Evolutionary conservation across 2,797 vertebrate species (phyloP), one percentile per base, ranked within the genome.

Genomic region (Cuculus canorus): DNA sequence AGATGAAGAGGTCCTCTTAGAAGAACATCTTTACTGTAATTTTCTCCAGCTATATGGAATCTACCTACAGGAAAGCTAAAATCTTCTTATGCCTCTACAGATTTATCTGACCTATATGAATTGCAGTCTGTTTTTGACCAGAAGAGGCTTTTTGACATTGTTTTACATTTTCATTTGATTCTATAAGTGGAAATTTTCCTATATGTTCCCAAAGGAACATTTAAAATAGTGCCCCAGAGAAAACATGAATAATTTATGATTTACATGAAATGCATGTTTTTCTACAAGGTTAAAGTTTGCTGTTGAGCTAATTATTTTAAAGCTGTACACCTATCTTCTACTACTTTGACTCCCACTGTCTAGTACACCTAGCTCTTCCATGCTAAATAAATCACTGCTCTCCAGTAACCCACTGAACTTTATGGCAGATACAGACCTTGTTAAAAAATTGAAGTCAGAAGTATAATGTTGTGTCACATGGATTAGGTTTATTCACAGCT

Each of bases 231-330:
- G 82, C 10, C 9, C 63, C 17, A 53, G n/a, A n/a, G 33, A 86
- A 81, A 76, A 73, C 24, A 59, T 33, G 7, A 83, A 28, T 64
- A 27, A 85, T 95, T 92, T 88, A 73, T 70, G 17, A 59, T 50
- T 33, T 71, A n/a, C 11, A 2, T 85, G 30, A 30, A 18, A 22
- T 32, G 2, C 32, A 79, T 50, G 37, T 13, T 90, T 86, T 91
- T 56, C 13, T 52, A 4, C 54, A 85, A 48, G 27, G 50, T 59
- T 48, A 88, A 91, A 91, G 39, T 8, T 65, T 63, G 54, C 8
- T 80, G n/a, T 90, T 88, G 32, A 76, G 37, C 43, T 85, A 88
- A 78, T 57, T 95, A 64, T 37, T 93, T 96, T 86, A 48, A 95
- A 93, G 41, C 8, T 84, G 61, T 52, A 72, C 13, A 66, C 59